Percentiles rank a stretch among this genome's conserved stretches.
Evolutionary conservation across 2,797 vertebrate species (phyloP).

Genomic region (Cyprinodon diabolis): DNA sequence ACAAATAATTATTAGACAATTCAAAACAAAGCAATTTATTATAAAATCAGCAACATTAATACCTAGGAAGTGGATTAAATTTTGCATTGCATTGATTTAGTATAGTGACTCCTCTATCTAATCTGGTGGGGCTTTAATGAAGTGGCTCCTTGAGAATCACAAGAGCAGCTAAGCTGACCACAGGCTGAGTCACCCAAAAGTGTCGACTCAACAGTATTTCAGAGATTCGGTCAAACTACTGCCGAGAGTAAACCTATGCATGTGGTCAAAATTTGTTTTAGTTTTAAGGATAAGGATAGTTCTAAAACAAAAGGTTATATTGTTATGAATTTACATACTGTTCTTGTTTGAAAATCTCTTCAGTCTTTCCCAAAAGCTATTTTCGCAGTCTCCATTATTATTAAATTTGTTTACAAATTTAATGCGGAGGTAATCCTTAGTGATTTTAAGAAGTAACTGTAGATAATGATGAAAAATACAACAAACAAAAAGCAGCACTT

Average conservation of each 20-base stretch:
- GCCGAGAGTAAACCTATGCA: not conserved
- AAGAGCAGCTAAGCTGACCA: slow-evolving; percentile 58
- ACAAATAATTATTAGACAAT: not conserved
- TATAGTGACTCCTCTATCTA: slow-evolving; percentile 32
- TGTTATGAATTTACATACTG: not conserved
- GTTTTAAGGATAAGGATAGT: not conserved
- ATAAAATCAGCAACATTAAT: not conserved
- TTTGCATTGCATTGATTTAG: slow-evolving; percentile 15
- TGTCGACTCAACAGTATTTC: slow-evolving; percentile 46
- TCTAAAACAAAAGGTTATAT: not conserved
- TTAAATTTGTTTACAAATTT: not conserved
- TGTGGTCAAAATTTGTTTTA: not conserved
- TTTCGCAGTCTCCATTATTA: not conserved
- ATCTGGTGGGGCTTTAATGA: slow-evolving; percentile 46
- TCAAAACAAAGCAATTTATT: slow-evolving; percentile 6
- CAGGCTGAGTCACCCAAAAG: slow-evolving; percentile 29
- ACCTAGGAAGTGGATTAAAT: slow-evolving; percentile 3
- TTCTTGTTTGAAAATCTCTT: not conserved
- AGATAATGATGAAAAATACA: not conserved
- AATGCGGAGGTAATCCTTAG: not conserved
- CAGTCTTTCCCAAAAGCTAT: not conserved
- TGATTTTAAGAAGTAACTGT: not conserved
- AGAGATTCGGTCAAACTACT: not conserved
- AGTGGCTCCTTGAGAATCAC: slow-evolving; percentile 76
- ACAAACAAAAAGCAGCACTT: not conserved